Conservation (phyloP, 2,113 vertebrate species). For the Heterochromis multidens region DNA sequence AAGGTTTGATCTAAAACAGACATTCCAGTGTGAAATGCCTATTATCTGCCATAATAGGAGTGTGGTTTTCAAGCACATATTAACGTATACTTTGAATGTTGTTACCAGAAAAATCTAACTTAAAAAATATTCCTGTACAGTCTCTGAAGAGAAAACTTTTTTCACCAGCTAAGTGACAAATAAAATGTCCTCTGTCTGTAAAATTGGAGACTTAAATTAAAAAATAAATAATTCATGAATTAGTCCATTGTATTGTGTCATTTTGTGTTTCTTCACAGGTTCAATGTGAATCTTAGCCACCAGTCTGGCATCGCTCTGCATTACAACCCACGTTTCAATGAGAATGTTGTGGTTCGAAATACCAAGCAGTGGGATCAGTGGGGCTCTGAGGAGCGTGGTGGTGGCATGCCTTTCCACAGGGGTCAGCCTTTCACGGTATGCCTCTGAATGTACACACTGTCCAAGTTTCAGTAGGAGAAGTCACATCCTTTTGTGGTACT, state of each 20-base stretch:
- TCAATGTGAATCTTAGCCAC: slow-evolving; percentile 68
- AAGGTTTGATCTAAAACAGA: neutral
- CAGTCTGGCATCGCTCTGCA: slow-evolving; percentile 71
- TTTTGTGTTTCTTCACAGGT: slow-evolving; percentile 50
- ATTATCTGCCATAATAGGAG: neutral
- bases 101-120: neutral
- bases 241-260: neutral
- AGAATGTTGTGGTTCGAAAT: slow-evolving; percentile 74
- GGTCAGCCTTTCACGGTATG: slow-evolving; percentile 74
- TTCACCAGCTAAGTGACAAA: neutral
- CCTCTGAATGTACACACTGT: neutral
- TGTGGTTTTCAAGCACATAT: neutral
- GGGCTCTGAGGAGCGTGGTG: slow-evolving; percentile 65
- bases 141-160: neutral
- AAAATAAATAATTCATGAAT: neutral
- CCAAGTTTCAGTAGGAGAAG: neutral
- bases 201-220: neutral
- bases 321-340: slow-evolving; percentile 73
- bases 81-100: neutral
- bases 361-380: slow-evolving; percentile 38
- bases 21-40: neutral
- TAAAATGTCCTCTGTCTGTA: neutral
- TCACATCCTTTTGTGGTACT: neutral
- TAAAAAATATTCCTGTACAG: neutral
- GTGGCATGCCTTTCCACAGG: slow-evolving; percentile 63